Evolutionary conservation across 2,888 invertebrate genomes (phyloP).

Genomic region (Agrilus cyanescens): DNA sequence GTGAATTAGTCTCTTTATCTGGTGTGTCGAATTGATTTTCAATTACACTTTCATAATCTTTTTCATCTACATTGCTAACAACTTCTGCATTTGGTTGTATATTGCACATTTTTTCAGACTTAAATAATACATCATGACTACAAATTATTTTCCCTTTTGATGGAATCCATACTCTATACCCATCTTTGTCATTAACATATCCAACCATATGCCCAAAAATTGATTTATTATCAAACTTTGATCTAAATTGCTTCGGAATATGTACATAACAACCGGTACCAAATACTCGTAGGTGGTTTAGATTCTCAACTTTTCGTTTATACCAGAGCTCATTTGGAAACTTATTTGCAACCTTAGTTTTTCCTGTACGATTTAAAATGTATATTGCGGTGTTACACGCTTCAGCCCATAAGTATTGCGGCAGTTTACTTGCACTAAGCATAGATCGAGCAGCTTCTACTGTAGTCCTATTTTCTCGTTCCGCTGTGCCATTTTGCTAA

Average conservation of each 20-base stretch:
- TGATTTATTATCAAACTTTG: slow-evolving; percentile 8
- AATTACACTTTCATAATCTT: background rate
- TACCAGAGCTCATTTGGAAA: slow-evolving; percentile 14
- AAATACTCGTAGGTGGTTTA: slow-evolving; percentile 12
- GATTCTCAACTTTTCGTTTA: slow-evolving; percentile 6
- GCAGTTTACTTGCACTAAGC: slow-evolving; percentile 1
- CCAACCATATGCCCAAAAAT: slow-evolving; percentile 3
- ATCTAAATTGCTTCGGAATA: slow-evolving; percentile 10
- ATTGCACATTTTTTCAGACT: background rate
- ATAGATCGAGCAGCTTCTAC: slow-evolving; percentile 8
- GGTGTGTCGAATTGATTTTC: background rate
- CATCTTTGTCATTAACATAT: slow-evolving; percentile 7
- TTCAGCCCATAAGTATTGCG: slow-evolving; percentile 13
- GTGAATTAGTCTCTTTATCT: background rate
- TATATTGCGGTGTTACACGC: slow-evolving; percentile 13
- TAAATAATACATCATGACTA: background rate
- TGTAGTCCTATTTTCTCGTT: slow-evolving; percentile 9
- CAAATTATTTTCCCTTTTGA: background rate
- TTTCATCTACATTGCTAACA: background rate
- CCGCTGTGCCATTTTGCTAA: slow-evolving; percentile 12
- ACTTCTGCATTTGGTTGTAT: too few species aligned
- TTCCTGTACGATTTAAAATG: slow-evolving; percentile 12
- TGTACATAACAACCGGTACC: slow-evolving; percentile 12
- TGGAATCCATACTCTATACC: slow-evolving; percentile 5
- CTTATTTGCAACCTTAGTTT: slow-evolving; percentile 2